Evolutionary conservation across 2,797 vertebrate genomes (phyloP).

Genomic region (Anguilla obscura): DNA sequence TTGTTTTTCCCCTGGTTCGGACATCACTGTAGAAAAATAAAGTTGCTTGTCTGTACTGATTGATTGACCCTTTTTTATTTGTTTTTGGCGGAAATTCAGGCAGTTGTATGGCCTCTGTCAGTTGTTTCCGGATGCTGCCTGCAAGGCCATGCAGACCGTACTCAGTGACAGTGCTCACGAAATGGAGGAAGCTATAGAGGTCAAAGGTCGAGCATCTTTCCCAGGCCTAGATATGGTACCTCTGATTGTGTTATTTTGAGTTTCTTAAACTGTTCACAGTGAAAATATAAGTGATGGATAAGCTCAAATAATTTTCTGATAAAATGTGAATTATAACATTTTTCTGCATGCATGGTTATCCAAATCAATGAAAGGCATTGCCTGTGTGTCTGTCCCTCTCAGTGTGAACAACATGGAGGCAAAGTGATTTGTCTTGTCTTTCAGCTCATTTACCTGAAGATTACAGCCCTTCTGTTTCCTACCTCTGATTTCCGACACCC

Average conservation of each 20-base stretch:
- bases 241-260: neutral
- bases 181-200: slow-evolving; percentile 80
- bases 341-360: neutral
- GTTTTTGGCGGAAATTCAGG: slow-evolving; percentile 45
- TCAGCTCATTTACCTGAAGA: slow-evolving; percentile 88
- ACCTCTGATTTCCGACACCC: slow-evolving; percentile 94
- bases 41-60: neutral
- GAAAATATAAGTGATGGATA: neutral
- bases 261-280: neutral
- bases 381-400: neutral
- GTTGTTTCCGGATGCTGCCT: slow-evolving; percentile 84
- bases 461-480: slow-evolving; percentile 84
- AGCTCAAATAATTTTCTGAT: neutral
- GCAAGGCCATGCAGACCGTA: slow-evolving; percentile 70
- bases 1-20: no score
- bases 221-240: slow-evolving; percentile 82
- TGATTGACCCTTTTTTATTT: neutral
- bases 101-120: slow-evolving; percentile 84
- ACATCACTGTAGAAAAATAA: no score
- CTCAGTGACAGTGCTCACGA: slow-evolving; percentile 80
- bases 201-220: slow-evolving; percentile 74
- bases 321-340: neutral
- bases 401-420: slow-evolving; percentile 11
- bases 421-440: slow-evolving; percentile 22
- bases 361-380: neutral